These are phyloP conservation scores for Merops nubicus DNA, from an alignment of 2,113 vertebrate species.

Conservation along the genomic window DNA sequence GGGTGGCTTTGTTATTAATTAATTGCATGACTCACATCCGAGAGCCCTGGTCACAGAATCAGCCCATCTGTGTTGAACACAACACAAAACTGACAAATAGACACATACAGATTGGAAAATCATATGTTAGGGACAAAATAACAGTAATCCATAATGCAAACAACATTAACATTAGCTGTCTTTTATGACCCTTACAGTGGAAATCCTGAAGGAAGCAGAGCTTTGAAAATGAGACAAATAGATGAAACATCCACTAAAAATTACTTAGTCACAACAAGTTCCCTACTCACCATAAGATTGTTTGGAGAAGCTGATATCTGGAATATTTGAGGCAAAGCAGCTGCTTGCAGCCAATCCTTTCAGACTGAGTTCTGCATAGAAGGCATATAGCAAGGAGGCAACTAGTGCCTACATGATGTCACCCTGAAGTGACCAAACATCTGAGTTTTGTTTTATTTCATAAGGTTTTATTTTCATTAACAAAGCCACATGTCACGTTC, in stretches of 20 bases:
- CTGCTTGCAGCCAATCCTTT: neutral
- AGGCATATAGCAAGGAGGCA: neutral
- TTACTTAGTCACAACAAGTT: constrained; percentile 13
- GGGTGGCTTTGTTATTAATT: constrained; percentile 14
- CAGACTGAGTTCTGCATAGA: neutral
- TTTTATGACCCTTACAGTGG: neutral
- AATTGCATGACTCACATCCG: neutral
- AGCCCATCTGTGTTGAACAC: neutral
- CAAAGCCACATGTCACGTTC: constrained; percentile 5
- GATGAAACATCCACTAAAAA: constrained; percentile 38
- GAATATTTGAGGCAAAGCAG: constrained; percentile 31
- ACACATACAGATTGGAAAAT: neutral
- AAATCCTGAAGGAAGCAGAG: neutral
- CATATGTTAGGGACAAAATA: neutral
- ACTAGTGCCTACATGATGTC: neutral
- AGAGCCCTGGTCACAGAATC: neutral
- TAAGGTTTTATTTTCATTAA: neutral
- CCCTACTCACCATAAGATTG: neutral
- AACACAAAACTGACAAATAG: neutral
- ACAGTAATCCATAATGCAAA: neutral
- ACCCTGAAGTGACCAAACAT: constrained; percentile 17
- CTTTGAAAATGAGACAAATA: constrained; percentile 2
- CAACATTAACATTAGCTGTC: neutral
- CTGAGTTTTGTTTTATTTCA: constrained; percentile 14
- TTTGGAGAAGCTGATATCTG: constrained; percentile 40